Evolutionary conservation across 1,140 invertebrate species (phyloP), one percentile per base, ranked within the genome.

Genomic region (silkworm (Bombyx mori)): DNA sequence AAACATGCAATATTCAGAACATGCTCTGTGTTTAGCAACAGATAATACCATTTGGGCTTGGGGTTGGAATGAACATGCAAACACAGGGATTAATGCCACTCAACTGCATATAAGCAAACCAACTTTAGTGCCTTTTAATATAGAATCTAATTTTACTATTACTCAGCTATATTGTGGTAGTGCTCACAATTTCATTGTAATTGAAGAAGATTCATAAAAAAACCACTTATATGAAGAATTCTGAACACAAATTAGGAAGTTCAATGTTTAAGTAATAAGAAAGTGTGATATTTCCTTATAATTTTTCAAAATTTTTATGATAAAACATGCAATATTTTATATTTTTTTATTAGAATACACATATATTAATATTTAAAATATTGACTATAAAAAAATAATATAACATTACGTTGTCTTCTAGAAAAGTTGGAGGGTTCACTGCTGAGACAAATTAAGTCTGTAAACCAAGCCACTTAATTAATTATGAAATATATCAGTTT

Each of bases 1-100:
- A n/a, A n/a, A 35, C 26, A 35, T 35, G 26, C 26, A 35, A 35
- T 35, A n/a, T 35, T 94, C 95, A 0, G 94, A 96, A 76, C 95
- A 96, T 71, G 94, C 92, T 56, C 67, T 96, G 51, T 77, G 90
- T 61, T 74, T 91, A 71, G 89, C 88, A 82, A 90, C 83, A 46
- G 79, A 90, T 60, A 90, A 91, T 18, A 81, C 88, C 49, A 67
- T 96, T 3, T 92, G 91, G 59, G 91, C 92, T n/a, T 96, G 95
- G 95, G 95, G 96, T 6, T 97, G 95, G 95, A 97, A 97, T 86
- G 96, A 97, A 68, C 96, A 97, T 86, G 93, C 94, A 26, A 96
- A 95, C 71, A 96, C 95, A 79, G 96, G 95, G 60, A 93, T 91
- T 62, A 92, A 92, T 45, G 80, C 88, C 52, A 91, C 88, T 35